Base-by-base conservation (phyloP, 2,797 vertebrate genomes). In the Chromis chromis region DNA sequence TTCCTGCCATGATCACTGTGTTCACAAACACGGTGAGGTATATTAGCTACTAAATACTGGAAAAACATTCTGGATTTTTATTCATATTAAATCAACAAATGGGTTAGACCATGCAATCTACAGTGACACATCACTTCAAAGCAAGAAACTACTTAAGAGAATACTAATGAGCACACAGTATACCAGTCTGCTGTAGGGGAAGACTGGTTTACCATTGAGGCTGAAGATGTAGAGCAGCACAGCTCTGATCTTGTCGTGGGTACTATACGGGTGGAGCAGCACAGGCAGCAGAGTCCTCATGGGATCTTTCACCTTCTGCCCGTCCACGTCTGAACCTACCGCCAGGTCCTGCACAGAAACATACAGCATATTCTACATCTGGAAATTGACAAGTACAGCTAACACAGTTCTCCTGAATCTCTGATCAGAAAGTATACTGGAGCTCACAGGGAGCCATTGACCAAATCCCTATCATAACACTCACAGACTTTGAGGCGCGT, bases 171-270 rank as follows among this genome's bases (percentile, higher is more conserved):
- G 25, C 25, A 25, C 2, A 25, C 25, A 25, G 25, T 25, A 25
- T 25, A 25, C 2, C 25, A 25, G 25, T 25, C 25, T 25, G 25
- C 16, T 39, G 14, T 4, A 46, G 11, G n/a, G 22, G 27, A 59
- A 31, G 19, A 24, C 1, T 4, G 21, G 2, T 6, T 22, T 84
- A 99, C 98, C 98, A 6, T 93, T 97, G 73, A 96, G 93, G 87
- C 96, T 96, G 90, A 99, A 99, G 86, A 99, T 98, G 79, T 99
- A 99, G 27, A 99, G 96, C 60, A 99, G 94, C 82, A 99, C 97
- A 11, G 97, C 96, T 89, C 98, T 91, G 81, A 99, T 98, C 93
- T 99, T 99, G 85, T 99, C 97, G 22, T 95, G 90, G 83, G 86
- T 97, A 62, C 94, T 93, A 86, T 91, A 94, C 19, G 92, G 96